A percentile compares a stretch with the other conserved stretches of the same genome.
These are phyloP conservation scores for Crotalus helleri DNA, from an alignment of 2,113 vertebrate genomes.

Conservation along the genomic window DNA sequence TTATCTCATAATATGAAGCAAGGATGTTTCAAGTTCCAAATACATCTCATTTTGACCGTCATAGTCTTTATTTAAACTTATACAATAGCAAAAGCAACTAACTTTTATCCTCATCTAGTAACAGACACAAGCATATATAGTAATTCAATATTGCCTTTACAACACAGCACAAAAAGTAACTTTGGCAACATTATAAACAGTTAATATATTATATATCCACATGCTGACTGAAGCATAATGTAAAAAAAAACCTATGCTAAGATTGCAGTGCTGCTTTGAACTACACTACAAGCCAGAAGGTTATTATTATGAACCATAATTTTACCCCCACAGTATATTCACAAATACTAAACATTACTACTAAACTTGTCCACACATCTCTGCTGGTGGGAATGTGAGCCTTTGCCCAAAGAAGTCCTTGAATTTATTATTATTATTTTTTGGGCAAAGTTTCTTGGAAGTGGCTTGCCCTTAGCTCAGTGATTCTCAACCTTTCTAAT, in stretches of 20 bases:
- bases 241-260: not conserved
- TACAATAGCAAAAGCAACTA: not conserved
- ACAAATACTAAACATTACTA: not conserved
- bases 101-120: not conserved
- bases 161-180: not conserved
- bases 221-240: not conserved
- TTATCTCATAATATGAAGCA: not conserved
- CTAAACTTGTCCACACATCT: not conserved
- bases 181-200: conserved; percentile 1
- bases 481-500: no score
- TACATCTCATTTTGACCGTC: no score
- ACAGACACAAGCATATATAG: not conserved
- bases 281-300: not conserved
- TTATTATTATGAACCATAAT: not conserved
- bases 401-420: not conserved
- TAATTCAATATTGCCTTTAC: not conserved
- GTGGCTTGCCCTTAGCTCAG: not conserved
- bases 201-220: not conserved
- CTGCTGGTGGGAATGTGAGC: not conserved
- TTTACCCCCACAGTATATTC: not conserved
- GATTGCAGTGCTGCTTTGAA: not conserved
- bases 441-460: not conserved
- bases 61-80: not conserved
- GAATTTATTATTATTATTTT: not conserved
- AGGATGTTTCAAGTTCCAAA: not conserved